Conservation (phyloP, 2,113 vertebrate species). For the Cercopithecus mona region DNA sequence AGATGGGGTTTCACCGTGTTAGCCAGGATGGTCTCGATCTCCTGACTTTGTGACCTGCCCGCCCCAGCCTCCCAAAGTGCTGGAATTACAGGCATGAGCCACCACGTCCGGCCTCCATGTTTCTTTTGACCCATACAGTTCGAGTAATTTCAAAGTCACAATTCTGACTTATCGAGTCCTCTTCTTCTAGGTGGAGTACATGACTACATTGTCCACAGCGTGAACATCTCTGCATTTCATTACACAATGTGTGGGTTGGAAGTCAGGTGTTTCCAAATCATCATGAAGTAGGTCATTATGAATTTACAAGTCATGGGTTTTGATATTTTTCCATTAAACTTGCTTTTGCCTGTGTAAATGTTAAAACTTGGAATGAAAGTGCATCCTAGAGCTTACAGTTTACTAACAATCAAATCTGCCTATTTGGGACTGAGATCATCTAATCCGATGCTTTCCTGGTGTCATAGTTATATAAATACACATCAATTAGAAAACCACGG, state of each 20-base stretch:
- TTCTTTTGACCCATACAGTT: not conserved
- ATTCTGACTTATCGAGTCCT: not conserved
- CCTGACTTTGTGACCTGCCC: no score
- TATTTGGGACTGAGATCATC: not conserved
- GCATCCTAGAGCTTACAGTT: not conserved
- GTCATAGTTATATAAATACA: not conserved
- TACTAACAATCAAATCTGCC: not conserved
- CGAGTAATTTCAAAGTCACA: not conserved
- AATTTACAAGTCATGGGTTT: not conserved
- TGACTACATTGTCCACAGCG: not conserved
- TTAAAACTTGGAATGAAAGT: not conserved
- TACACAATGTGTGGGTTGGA: not conserved
- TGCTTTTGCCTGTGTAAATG: not conserved
- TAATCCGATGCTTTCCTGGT: not conserved
- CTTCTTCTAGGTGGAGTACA: not conserved
- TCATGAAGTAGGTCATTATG: not conserved
- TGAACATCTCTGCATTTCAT: not conserved
- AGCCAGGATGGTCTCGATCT: no score
- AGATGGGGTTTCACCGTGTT: no score
- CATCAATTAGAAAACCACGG: not conserved
- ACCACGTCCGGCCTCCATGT: no score
- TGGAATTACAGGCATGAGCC: no score
- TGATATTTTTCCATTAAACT: not conserved
- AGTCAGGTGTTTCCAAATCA: not conserved
- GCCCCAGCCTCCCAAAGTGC: no score